A percentile compares a stretch with the other conserved stretches of the same genome.
These are phyloP conservation scores for Eupithecia vulgata DNA, from an alignment of 2,888 invertebrate genomes.

Conservation along the genomic window DNA sequence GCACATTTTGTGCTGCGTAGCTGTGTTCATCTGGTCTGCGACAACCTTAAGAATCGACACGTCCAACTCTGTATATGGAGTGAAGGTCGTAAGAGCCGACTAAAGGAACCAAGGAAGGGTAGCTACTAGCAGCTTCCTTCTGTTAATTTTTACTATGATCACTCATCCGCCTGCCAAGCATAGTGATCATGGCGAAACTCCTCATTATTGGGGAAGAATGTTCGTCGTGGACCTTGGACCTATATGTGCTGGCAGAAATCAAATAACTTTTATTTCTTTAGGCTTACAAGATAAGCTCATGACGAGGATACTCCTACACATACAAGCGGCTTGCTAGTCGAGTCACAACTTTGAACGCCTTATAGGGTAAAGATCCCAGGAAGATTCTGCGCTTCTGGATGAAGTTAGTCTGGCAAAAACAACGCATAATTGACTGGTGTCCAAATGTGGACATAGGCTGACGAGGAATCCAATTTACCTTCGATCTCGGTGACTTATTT, in stretches of 20 bases:
- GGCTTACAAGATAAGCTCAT: neutral
- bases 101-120: neutral
- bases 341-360: constrained; percentile 7
- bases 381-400: too few relatives aligned
- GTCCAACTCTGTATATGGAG: neutral
- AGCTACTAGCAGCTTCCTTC: neutral
- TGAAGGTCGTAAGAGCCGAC: neutral
- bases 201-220: neutral
- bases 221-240: neutral
- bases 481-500: constrained; percentile 18
- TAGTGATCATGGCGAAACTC: neutral
- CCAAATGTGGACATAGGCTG: neutral
- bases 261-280: neutral
- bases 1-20: too few relatives aligned
- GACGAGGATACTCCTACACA: neutral
- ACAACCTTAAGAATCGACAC: neutral
- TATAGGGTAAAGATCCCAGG: too few relatives aligned
- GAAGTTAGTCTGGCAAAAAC: too few relatives aligned
- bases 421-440: too few relatives aligned
- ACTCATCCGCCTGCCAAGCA: neutral
- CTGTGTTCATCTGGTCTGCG: too few relatives aligned
- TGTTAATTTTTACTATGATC: neutral
- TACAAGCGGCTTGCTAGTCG: constrained; percentile 1
- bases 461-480: constrained; percentile 12
- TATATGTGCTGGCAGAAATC: neutral